Evolutionary conservation across 2,888 invertebrate species (phyloP).

Genomic region (Drosophila neonasuta): DNA sequence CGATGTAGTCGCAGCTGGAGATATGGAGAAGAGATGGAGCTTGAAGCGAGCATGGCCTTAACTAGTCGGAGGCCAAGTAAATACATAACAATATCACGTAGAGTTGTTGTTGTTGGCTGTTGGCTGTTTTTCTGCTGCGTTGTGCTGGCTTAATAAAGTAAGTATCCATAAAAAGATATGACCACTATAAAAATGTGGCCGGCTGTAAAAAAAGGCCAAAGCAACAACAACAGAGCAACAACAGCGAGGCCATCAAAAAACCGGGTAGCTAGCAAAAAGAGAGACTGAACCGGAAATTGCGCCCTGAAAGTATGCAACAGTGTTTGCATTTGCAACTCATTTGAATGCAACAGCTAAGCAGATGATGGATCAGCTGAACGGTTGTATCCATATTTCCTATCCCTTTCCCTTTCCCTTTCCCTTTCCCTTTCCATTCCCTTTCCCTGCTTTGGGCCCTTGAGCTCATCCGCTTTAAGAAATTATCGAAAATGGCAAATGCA

Average conservation of each 20-base stretch:
- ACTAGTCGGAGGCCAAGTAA: slow-evolving; percentile 44
- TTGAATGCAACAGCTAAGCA: slow-evolving; percentile 56
- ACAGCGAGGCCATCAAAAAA: slow-evolving; percentile 9
- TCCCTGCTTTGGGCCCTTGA: slow-evolving; percentile 5
- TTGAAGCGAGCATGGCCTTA: slow-evolving; percentile 18
- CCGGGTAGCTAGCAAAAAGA: not conserved
- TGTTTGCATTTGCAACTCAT: slow-evolving; percentile 40
- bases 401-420: no score
- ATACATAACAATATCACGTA: slow-evolving; percentile 62
- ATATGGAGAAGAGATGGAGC: slow-evolving; percentile 6
- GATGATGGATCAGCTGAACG: slow-evolving; percentile 26
- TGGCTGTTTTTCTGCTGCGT: slow-evolving; percentile 27
- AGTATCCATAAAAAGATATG: slow-evolving; percentile 69
- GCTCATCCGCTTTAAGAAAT: slow-evolving; percentile 40
- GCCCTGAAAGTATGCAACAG: slow-evolving; percentile 49
- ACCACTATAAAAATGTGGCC: slow-evolving; percentile 63
- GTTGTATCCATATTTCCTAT: not conserved
- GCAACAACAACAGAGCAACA: slow-evolving; percentile 23
- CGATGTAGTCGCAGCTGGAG: slow-evolving; percentile 36
- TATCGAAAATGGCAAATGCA: slow-evolving; percentile 29
- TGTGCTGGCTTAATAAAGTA: slow-evolving; percentile 61
- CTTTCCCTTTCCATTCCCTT: no score
- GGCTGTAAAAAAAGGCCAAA: slow-evolving; percentile 50
- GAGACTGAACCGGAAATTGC: slow-evolving; percentile 28
- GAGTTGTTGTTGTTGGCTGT: slow-evolving; percentile 27